Evolutionary conservation across 1,140 invertebrate species (phyloP).

Genomic region (Leptinotarsa defecta): DNA sequence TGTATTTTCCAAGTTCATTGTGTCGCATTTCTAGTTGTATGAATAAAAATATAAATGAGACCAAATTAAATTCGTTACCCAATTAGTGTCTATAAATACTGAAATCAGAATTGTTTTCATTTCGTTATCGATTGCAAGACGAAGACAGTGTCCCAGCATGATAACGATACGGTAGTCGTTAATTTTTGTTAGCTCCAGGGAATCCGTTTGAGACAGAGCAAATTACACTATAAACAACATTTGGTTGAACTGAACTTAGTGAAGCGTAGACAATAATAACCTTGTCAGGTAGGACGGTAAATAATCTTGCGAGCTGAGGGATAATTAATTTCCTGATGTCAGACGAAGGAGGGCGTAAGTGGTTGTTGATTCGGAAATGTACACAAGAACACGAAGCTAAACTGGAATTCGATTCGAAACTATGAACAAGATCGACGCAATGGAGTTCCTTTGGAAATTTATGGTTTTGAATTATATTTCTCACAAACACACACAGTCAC

Average conservation of each 20-base stretch:
- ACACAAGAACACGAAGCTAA: not conserved
- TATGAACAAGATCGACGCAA: no score
- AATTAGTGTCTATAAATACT: no score
- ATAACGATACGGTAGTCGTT: not conserved
- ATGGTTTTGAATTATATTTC: no score
- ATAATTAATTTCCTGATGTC: not conserved
- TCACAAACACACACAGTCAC: no score
- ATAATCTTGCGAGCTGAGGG: not conserved
- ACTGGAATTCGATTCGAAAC: no score
- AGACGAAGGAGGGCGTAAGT: not conserved
- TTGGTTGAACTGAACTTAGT: not conserved
- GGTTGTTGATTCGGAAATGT: not conserved
- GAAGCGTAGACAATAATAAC: not conserved
- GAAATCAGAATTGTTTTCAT: no score
- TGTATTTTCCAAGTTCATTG: no score
- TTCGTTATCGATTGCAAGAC: no score
- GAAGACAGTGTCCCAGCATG: not conserved
- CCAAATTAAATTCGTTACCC: no score
- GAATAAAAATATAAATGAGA: no score
- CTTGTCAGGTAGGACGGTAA: not conserved
- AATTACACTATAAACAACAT: conserved; percentile 1
- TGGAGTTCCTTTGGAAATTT: no score
- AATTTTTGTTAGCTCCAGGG: not conserved
- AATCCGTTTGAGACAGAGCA: not conserved
- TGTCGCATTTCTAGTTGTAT: no score